These are phyloP conservation scores for Scolanthus callimorphus DNA, from an alignment of 92 coral and sea anemone genomes.

Conservation along the genomic window DNA sequence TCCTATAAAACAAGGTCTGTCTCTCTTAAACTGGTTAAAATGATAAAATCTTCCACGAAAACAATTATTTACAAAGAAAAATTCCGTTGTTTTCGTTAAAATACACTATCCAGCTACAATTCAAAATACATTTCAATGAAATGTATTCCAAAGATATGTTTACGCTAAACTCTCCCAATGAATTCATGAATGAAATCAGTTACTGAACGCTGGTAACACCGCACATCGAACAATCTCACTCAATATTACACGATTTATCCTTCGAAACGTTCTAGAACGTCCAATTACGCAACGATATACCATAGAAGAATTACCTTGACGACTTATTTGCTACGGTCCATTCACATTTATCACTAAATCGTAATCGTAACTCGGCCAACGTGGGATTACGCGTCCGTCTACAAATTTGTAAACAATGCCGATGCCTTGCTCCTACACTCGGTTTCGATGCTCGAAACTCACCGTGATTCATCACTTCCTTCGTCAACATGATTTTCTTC, in stretches of 20 bases:
- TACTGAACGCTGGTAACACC: not conserved
- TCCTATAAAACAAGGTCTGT: not conserved
- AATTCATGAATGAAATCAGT: slow-evolving; percentile 6
- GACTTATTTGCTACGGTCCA: not conserved
- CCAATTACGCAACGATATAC: no score
- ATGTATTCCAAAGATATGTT: not conserved
- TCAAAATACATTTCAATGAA: not conserved
- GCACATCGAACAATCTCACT: no score
- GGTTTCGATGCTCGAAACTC: slow-evolving; percentile 1
- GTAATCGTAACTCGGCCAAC: slow-evolving; percentile 4
- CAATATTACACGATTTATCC: no score
- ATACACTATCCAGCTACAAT: not conserved
- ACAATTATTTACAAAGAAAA: not conserved
- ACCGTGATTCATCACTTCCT: slow-evolving; percentile 60
- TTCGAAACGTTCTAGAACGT: slow-evolving; percentile 1
- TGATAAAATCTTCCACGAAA: slow-evolving; percentile 1
- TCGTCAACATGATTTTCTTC: slow-evolving; percentile 19
- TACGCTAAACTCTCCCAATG: not conserved
- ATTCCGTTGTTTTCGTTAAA: not conserved
- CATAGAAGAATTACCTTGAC: slow-evolving; percentile 5
- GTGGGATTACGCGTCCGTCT: slow-evolving; percentile 28
- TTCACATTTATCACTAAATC: not conserved
- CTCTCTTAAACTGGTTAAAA: not conserved
- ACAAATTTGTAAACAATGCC: slow-evolving; percentile 79
- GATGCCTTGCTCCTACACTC: not conserved